phyloP scores from a whole-genome alignment of 2,797 vertebrate genomes.

The Pipistrellus nathusii region DNA sequence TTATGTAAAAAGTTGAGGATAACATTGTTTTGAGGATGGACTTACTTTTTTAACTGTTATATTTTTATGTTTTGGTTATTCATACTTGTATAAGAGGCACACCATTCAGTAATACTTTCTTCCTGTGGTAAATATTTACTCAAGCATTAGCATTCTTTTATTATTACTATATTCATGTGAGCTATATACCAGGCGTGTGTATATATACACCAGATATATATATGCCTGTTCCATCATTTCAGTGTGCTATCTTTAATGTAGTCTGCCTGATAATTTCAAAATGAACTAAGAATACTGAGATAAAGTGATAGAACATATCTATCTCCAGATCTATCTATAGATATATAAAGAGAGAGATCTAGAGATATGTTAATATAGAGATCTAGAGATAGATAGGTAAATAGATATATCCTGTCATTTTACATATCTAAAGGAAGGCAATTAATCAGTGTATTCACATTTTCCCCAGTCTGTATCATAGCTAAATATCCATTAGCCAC shows the following conservation, averaged over 20 bases:
- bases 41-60: conserved; percentile 22
- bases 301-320: neutral
- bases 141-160: neutral
- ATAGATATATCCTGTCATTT: neutral
- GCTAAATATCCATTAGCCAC: neutral
- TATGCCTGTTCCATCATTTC: conserved; percentile 1
- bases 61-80: conserved; percentile 37
- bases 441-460: neutral
- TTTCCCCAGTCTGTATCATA: neutral
- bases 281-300: neutral
- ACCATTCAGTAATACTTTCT: conserved; percentile 19
- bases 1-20: neutral
- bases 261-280: conserved; percentile 32
- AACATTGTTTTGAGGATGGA: neutral
- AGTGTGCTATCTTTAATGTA: neutral
- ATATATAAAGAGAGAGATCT: neutral
- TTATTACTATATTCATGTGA: neutral
- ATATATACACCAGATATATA: neutral
- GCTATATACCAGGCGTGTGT: neutral
- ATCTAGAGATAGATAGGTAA: neutral
- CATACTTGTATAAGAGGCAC: neutral
- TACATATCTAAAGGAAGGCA: conserved; percentile 18
- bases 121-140: conserved; percentile 33
- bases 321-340: neutral
- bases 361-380: neutral